A percentile compares a stretch with the other conserved stretches of the same genome.
Conservation (phyloP, 2,888 invertebrate species). For the Meiosimyza decipiens region DNA sequence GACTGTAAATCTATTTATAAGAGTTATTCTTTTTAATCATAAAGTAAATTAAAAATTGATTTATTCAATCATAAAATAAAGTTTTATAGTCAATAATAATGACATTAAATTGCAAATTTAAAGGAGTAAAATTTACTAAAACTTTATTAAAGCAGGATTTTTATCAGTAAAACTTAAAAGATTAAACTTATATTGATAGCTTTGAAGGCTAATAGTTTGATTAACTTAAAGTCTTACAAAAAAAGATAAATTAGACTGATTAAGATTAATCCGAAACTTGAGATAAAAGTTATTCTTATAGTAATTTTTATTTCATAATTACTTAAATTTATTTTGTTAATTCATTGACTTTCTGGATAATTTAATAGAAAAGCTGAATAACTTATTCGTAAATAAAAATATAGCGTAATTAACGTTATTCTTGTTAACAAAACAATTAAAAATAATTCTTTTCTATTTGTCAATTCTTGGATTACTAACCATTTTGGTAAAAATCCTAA, state of each 20-base stretch:
- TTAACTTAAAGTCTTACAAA: conserved; percentile 71
- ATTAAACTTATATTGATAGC: conserved; percentile 68
- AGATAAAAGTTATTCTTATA: conserved; percentile 54
- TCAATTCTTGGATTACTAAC: conserved; percentile 70
- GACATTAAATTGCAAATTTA: conserved; percentile 75
- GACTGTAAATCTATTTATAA: conserved; percentile 74
- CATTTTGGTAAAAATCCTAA: conserved; percentile 74
- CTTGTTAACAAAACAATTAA: conserved; percentile 67
- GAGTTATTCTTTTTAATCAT: conserved; percentile 70
- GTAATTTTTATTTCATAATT: conserved; percentile 68
- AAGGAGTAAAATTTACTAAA: conserved; percentile 68
- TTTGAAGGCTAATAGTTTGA: conserved; percentile 75
- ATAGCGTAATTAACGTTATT: conserved; percentile 70
- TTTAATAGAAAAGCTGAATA: conserved; percentile 69
- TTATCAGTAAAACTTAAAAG: conserved; percentile 63
- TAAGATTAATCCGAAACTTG: conserved; percentile 55
- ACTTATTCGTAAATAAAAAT: conserved; percentile 70
- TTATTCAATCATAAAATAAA: too few relatives aligned
- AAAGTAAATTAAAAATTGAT: too few relatives aligned
- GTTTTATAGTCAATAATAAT: conserved; percentile 62
- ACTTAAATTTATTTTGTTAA: conserved; percentile 44
- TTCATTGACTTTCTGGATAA: conserved; percentile 69
- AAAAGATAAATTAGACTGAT: conserved; percentile 49
- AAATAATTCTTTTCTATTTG: conserved; percentile 66
- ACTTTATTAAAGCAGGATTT: conserved; percentile 53